Percentiles rank a stretch among this genome's conserved stretches.
Conservation (phyloP, 2,888 invertebrate species). For the Lysandra bellargus region DNA sequence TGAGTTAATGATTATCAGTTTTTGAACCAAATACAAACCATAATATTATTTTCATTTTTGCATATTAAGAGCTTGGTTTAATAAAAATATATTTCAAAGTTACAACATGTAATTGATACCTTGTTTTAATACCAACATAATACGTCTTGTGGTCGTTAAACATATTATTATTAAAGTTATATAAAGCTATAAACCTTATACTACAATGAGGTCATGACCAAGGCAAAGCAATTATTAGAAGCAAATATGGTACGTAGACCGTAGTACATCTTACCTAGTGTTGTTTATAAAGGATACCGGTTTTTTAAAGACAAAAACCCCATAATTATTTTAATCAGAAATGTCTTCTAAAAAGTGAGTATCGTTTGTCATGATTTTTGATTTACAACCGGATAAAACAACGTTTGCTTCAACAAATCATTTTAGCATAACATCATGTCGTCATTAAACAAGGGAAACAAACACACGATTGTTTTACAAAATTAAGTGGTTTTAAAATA, state of each 20-base stretch:
- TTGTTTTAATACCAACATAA: neutral
- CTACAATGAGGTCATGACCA: slow-evolving; percentile 10
- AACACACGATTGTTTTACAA: neutral
- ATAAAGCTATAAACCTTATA: slow-evolving; percentile 7
- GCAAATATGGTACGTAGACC: neutral
- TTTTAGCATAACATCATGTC: slow-evolving; percentile 21
- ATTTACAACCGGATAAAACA: slow-evolving; percentile 16
- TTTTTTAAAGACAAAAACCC: neutral
- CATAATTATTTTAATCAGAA: neutral
- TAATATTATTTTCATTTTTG: too few species aligned
- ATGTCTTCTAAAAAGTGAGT: neutral
- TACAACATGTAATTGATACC: neutral
- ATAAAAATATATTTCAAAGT: neutral
- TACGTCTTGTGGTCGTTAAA: neutral
- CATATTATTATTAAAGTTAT: slow-evolving; percentile 15
- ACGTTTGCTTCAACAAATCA: slow-evolving; percentile 7
- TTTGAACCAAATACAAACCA: too few species aligned
- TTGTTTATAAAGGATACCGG: neutral
- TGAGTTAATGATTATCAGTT: too few species aligned
- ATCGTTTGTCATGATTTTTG: slow-evolving; percentile 13
- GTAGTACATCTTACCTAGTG: neutral
- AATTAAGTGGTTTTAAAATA: neutral
- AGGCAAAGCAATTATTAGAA: neutral
- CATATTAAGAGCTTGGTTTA: too few species aligned
- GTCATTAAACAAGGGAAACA: neutral